Evolutionary conservation across 2,113 vertebrate species (phyloP).

Genomic region (Sapajus apella): DNA sequence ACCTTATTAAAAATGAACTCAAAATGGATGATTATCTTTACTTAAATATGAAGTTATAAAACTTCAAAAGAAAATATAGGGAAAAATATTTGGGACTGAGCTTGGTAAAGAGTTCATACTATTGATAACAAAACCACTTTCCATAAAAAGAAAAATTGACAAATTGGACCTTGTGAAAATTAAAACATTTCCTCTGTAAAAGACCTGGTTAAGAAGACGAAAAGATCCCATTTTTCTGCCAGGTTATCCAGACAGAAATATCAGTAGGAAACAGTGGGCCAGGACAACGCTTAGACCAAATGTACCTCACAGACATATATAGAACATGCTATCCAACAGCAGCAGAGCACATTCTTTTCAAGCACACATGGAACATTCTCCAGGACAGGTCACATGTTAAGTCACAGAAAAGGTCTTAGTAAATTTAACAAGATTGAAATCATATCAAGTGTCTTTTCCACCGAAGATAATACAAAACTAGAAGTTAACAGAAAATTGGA

Average conservation of each 20-base stretch:
- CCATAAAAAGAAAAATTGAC: neutral
- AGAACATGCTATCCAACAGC: neutral
- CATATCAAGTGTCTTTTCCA: too few species aligned
- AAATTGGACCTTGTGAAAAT: neutral
- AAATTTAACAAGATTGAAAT: neutral
- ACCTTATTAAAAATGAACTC: neutral
- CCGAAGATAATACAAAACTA: neutral
- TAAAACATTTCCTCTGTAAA: neutral
- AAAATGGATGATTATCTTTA: neutral
- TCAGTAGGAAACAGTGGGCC: neutral
- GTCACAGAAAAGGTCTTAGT: neutral
- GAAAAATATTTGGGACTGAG: neutral
- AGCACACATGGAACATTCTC: neutral
- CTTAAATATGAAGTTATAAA: neutral
- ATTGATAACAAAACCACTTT: neutral
- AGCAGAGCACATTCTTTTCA: too few species aligned
- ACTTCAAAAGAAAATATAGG: neutral
- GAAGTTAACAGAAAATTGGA: neutral
- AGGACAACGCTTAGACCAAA: neutral
- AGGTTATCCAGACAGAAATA: neutral
- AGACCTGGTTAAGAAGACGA: neutral
- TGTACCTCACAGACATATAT: neutral
- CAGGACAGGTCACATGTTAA: neutral
- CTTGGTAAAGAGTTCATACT: neutral
- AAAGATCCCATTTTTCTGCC: neutral